Conservation (phyloP, 2,113 vertebrate genomes). For the Todiramphus saurophagus region DNA sequence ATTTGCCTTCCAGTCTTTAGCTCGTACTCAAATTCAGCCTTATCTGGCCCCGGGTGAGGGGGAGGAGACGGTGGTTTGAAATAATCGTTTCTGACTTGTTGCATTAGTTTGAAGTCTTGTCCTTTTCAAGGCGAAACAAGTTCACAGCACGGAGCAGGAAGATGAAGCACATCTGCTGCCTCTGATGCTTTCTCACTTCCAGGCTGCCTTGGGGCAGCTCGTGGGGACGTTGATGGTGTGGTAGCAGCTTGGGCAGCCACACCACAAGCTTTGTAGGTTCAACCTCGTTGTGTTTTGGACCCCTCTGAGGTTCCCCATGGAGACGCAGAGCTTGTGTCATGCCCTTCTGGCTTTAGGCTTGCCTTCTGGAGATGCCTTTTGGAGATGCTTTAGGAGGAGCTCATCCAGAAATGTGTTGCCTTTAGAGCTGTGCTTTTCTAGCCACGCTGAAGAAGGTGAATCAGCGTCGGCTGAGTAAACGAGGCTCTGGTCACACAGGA, state of each 20-base stretch:
- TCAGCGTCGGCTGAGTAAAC: not conserved
- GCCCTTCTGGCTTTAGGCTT: not conserved
- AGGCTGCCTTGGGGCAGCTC: not conserved
- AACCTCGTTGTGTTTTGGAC: accelerated
- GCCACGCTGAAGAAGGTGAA: not conserved
- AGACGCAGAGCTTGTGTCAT: not conserved
- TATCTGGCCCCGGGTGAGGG: not conserved
- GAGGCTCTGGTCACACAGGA: not conserved
- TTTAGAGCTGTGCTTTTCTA: not conserved
- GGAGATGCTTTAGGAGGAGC: not conserved
- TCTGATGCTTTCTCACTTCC: not conserved
- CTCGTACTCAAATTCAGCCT: not conserved
- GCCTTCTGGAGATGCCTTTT: not conserved
- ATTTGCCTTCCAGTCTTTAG: not conserved
- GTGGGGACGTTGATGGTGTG: not conserved
- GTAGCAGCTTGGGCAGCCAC: not conserved
- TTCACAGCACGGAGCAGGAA: not conserved
- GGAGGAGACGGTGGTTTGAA: not conserved
- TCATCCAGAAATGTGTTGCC: not conserved
- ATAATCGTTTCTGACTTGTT: not conserved
- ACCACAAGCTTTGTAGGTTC: not conserved
- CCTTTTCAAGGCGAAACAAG: not conserved
- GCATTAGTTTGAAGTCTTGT: not conserved
- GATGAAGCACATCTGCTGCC: not conserved
- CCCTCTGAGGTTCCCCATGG: not conserved